Base-by-base conservation (phyloP, 92 coral and sea anemone species). In the Muricea muricata region DNA sequence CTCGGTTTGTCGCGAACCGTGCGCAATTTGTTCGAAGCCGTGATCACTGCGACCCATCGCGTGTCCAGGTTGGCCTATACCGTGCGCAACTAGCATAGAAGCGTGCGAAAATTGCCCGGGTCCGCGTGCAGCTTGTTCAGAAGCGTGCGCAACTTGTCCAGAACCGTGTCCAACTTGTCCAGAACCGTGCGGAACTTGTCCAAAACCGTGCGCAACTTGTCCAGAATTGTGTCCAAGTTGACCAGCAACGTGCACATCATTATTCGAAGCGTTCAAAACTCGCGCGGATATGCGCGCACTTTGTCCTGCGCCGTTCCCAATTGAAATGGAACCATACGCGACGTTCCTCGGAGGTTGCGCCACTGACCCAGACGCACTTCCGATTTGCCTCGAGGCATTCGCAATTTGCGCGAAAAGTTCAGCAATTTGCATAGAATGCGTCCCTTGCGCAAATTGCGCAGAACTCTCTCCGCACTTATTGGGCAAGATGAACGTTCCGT, bases 381-480 rank as follows among this genome's bases (percentile, higher is more conserved):
- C 37, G 8, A 2, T 39, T 63, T 63, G 70, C 37, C 70, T 63
- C 39, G 70, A 63, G 0, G 37, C 70, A 32, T 30, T 61, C 29
- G 33, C 37, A 30, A 30, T 25, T 61, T 61, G 68, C 18, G 68
- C 33, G 17, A 26, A 58, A 58, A 58, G 2, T 25, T 58, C 30
- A 1, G 63, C 18, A 6, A 26, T 50, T 34, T 31, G 80, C 23
- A 20, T 34, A 26, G 57, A 42, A 26, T 24, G 40, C 37, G 58
- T 1, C 17, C 14, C 57, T 5, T 1, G 4, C 20, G 17, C 28
- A 0, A 29, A 0, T 39, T 47, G 32, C 57, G 61, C 29, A 4
- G 80, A 45, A 47, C 63, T 74, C 35, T 56, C 83, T 7, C 65
- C 65, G 18, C 70, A 32, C 37, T 37, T 70, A 14, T 25, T 78